These are phyloP conservation scores for Pardosa pseudoannulata DNA, from an alignment of 2,888 invertebrate species.

Conservation along the genomic window DNA sequence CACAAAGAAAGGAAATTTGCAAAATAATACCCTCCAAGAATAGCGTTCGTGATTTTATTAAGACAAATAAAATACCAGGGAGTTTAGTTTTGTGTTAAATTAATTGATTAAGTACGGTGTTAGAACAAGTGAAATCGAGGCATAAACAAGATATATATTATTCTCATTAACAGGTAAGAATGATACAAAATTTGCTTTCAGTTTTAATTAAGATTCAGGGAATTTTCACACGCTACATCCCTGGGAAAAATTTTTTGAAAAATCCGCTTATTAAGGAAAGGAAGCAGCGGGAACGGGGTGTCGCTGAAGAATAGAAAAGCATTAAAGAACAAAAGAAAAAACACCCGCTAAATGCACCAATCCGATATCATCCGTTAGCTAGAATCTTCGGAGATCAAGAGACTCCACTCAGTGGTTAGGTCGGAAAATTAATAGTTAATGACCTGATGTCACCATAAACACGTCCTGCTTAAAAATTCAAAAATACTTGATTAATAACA, in stretches of 20 bases:
- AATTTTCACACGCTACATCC: conserved; percentile 28
- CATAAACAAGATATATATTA: conserved; percentile 13
- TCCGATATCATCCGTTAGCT: not conserved
- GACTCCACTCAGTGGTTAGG: conserved; percentile 42
- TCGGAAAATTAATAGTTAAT: conserved; percentile 69
- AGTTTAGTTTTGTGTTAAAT: conserved; percentile 3
- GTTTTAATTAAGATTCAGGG: conserved; percentile 53
- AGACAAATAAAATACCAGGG: not conserved
- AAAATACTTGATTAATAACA: conserved; percentile 72
- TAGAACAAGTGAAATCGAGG: not conserved
- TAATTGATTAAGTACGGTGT: not conserved
- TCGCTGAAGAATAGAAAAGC: not conserved
- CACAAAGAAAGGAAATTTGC: conserved; percentile 1
- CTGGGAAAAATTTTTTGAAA: not conserved
- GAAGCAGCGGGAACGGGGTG: not conserved
- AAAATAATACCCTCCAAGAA: not conserved
- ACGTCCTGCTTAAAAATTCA: conserved; percentile 68
- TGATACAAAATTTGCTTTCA: conserved; percentile 18
- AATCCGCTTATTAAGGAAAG: not conserved
- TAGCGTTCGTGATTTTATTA: not conserved
- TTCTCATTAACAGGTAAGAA: conserved; percentile 20
- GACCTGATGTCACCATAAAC: conserved; percentile 64
- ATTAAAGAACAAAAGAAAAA: too few species aligned
- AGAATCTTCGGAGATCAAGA: conserved; percentile 24
- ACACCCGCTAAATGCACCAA: not conserved